A percentile compares a stretch with the other conserved stretches of the same genome.
Evolutionary conservation across 35 echinoderm and acorn worm genomes (phyloP).

Genomic region (Diadema setosum): DNA sequence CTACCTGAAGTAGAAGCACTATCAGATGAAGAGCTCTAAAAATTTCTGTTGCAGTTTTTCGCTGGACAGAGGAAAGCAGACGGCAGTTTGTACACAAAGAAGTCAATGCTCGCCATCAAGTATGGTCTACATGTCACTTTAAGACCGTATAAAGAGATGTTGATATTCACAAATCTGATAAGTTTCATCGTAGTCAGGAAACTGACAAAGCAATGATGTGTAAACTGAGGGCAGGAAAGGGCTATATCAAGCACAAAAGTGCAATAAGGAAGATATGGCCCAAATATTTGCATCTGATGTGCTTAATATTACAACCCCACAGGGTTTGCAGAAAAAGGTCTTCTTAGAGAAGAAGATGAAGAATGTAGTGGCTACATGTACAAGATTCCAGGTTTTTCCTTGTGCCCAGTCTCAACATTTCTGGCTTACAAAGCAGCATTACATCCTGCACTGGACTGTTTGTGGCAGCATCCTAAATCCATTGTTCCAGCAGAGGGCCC

Average conservation of each 20-base stretch:
- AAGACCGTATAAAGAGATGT: neutral
- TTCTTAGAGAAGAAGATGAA: too few relatives aligned
- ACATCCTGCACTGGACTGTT: too few relatives aligned
- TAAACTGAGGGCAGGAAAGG: slow-evolving; percentile 26
- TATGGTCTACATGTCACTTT: slow-evolving; percentile 52
- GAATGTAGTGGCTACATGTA: too few relatives aligned
- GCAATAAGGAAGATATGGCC: neutral
- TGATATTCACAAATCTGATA: slow-evolving; percentile 4
- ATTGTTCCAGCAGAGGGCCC: neutral
- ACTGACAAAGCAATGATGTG: slow-evolving; percentile 35
- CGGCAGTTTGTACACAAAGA: slow-evolving; percentile 53
- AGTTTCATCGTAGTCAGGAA: slow-evolving; percentile 13
- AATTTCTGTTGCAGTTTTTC: slow-evolving; percentile 40
- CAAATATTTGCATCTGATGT: too few relatives aligned
- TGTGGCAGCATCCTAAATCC: too few relatives aligned
- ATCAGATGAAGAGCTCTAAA: slow-evolving; percentile 2
- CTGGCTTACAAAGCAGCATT: too few relatives aligned
- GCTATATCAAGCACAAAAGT: slow-evolving; percentile 5
- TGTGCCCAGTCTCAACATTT: too few relatives aligned
- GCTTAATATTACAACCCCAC: too few relatives aligned
- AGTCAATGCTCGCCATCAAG: slow-evolving; percentile 40
- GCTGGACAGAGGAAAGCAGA: slow-evolving; percentile 13
- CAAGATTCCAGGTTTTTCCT: too few relatives aligned
- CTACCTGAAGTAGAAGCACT: neutral
- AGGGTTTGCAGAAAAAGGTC: too few relatives aligned